Percentiles rank a stretch among this genome's conserved stretches.
Evolutionary conservation across 2,113 vertebrate species (phyloP).

Genomic region (Chelonoidis abingdonii): DNA sequence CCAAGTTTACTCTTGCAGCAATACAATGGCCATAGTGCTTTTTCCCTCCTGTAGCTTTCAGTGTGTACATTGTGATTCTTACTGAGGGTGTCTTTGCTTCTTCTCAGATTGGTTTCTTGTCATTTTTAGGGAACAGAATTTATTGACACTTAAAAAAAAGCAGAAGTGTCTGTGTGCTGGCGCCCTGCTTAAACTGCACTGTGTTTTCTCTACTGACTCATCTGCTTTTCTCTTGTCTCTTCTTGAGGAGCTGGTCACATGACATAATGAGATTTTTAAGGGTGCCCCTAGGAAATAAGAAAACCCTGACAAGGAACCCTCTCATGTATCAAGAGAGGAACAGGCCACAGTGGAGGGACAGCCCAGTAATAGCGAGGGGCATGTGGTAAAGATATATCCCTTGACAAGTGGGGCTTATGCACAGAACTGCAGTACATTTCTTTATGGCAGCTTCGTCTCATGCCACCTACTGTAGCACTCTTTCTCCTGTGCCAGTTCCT

Average conservation of each 20-base stretch:
- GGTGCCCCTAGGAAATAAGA: constrained; percentile 20
- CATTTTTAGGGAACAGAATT: constrained; percentile 74
- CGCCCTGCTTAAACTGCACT: constrained; percentile 27
- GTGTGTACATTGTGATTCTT: constrained; percentile 19
- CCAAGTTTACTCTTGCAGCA: not conserved
- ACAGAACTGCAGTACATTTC: not conserved
- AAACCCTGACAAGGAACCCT: constrained; percentile 50
- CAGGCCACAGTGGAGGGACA: constrained; percentile 59
- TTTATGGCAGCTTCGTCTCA: not conserved
- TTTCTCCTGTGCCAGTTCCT: constrained; percentile 21
- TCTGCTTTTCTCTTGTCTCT: not conserved
- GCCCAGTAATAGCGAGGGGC: constrained; percentile 2
- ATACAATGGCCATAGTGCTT: not conserved
- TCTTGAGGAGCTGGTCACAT: constrained; percentile 6
- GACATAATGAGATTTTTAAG: constrained; percentile 37
- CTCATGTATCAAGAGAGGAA: constrained; percentile 44
- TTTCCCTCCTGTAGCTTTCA: constrained; percentile 1
- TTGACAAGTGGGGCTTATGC: not conserved
- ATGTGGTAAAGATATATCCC: constrained; percentile 7
- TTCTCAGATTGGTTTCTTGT: constrained; percentile 61
- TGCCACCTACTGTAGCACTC: not conserved
- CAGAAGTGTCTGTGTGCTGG: constrained; percentile 45
- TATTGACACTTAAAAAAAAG: constrained; percentile 44
- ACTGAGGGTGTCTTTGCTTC: constrained; percentile 30
- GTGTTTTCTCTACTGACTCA: constrained; percentile 31